Evolutionary conservation across 1,140 invertebrate genomes (phyloP).

Genomic region (Drosophila kepulauana): DNA sequence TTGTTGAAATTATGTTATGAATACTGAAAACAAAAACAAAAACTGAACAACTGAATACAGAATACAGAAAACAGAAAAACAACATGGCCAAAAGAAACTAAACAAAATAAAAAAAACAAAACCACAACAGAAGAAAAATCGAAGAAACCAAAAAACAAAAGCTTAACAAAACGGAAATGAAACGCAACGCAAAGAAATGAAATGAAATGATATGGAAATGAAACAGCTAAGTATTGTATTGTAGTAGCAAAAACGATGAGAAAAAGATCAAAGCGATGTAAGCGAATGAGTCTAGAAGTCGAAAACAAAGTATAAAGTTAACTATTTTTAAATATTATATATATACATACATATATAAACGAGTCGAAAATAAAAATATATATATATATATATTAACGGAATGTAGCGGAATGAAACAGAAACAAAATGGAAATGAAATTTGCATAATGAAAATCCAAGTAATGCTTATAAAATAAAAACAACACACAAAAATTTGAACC

Average conservation of each 20-base stretch:
- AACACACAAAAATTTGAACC: too few relatives aligned
- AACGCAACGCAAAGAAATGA: slow-evolving; percentile 9
- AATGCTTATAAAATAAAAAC: slow-evolving; percentile 36
- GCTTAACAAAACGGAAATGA: slow-evolving; percentile 4
- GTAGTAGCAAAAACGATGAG: not conserved
- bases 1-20: slow-evolving; percentile 17
- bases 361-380: slow-evolving; percentile 29
- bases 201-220: slow-evolving; percentile 37
- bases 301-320: slow-evolving; percentile 82
- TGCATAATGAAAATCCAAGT: slow-evolving; percentile 21
- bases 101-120: slow-evolving; percentile 15
- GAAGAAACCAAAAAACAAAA: slow-evolving; percentile 16
- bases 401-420: slow-evolving; percentile 31
- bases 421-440: slow-evolving; percentile 26
- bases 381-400: slow-evolving; percentile 34
- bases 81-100: slow-evolving; percentile 12
- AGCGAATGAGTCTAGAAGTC: slow-evolving; percentile 48
- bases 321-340: slow-evolving; percentile 76
- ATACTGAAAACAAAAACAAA: not conserved
- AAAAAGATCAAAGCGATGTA: slow-evolving; percentile 28
- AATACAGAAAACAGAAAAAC: slow-evolving; percentile 8
- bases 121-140: slow-evolving; percentile 2
- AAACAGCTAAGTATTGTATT: slow-evolving; percentile 15
- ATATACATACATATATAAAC: slow-evolving; percentile 45
- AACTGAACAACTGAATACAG: slow-evolving; percentile 6